Evolutionary conservation across 2,113 vertebrate genomes (phyloP).

Genomic region (Plestiodon gilberti): DNA sequence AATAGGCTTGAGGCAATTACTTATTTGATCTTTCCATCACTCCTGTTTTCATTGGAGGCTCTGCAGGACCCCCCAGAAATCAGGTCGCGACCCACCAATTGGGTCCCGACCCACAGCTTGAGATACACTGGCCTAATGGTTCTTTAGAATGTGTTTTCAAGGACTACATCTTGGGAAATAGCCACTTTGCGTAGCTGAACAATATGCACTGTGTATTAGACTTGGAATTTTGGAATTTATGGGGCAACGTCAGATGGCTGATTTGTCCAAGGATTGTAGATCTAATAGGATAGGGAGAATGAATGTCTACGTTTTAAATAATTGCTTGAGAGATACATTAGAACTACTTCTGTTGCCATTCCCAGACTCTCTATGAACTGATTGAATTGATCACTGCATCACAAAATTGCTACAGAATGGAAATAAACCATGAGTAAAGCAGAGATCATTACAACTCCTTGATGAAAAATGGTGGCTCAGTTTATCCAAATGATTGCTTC

Average conservation of each 20-base stretch:
- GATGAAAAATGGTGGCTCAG: constrained; percentile 6
- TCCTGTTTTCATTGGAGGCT: too few relatives aligned
- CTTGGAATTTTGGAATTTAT: not conserved
- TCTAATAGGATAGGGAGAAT: not conserved
- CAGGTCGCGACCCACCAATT: too few relatives aligned
- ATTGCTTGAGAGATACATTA: not conserved
- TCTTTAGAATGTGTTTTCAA: not conserved
- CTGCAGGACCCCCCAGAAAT: too few relatives aligned
- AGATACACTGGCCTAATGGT: not conserved
- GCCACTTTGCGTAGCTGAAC: not conserved
- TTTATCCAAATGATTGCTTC: constrained; percentile 24
- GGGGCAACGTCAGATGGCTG: not conserved
- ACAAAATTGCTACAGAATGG: constrained; percentile 22
- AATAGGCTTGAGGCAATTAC: too few relatives aligned
- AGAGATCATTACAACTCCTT: constrained; percentile 7
- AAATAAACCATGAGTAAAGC: constrained; percentile 20
- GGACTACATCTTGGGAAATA: not conserved
- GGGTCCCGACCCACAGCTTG: too few relatives aligned
- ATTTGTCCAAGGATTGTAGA: not conserved
- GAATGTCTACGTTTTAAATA: not conserved
- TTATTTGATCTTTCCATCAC: too few relatives aligned
- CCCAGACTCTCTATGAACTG: not conserved
- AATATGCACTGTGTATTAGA: not conserved
- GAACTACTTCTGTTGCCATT: not conserved
- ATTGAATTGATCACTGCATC: constrained; percentile 7